Base-by-base conservation (phyloP, 2,888 invertebrate species). In the Alsophila aescularia region DNA sequence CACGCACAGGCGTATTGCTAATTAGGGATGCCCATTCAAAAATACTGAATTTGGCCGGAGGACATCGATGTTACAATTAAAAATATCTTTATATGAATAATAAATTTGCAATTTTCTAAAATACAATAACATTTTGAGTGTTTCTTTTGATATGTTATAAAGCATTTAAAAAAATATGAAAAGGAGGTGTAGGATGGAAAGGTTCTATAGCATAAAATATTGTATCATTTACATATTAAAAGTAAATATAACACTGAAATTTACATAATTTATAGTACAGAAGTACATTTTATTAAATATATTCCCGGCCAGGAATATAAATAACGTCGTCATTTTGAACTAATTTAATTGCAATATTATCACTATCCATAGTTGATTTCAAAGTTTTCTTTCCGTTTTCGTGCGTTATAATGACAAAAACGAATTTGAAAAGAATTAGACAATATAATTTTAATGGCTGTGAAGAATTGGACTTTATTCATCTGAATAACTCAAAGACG, bases 201-300 rank as follows among this genome's bases (percentile, higher is more conserved):
- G n/a, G 15, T 35, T 18, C 21, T 13, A 9, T 18, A 37, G 36
- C n/a, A 0, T 14, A 4, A 37, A 21, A 21, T 39, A 24, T n/a
- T 27, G 14, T 13, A 40, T 57, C 21, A 56, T 53, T 27, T 14
- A 40, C 39, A 24, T 10, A 40, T n/a, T 27, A 62, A 50, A 51
- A 51, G 51, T 63, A 71, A 39, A 24, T 54, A 53, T 62, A 69
- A 74, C 58, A 75, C 70, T 60, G 68, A 73, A 75, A 77, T 85
- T 81, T 84, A 83, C 80, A 86, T 61, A 85, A 80, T 83, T 66
- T 85, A 85, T 84, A 86, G 72, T 61, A 65, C 62, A 32, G n/a
- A n/a, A n/a, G 13, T 32, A 13, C 2, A 13, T 32, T 64, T 66
- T 64, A 61, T n/a, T n/a, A n/a, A n/a, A n/a, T n/a, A n/a, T n/a